Evolutionary conservation across 2,797 vertebrate genomes (phyloP).

Genomic region (Fringilla coelebs): DNA sequence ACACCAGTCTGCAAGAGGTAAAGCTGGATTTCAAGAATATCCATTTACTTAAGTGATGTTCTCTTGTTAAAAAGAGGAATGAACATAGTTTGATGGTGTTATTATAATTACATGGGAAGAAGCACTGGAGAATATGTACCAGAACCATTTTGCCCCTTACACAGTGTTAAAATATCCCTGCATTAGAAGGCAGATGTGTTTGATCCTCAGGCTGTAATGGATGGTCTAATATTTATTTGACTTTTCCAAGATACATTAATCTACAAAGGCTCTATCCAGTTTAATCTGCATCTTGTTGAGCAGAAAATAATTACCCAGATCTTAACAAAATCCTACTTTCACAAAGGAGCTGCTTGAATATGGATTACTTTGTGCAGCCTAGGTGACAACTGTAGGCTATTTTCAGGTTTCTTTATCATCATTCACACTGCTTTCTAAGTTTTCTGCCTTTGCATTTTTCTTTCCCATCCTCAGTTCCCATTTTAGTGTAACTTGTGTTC

Average conservation of each 20-base stretch:
- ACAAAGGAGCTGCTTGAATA: conserved; percentile 32
- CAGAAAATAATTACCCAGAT: conserved; percentile 40
- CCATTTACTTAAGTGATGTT: neutral
- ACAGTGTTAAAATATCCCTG: neutral
- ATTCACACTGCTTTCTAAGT: neutral
- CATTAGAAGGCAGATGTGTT: neutral
- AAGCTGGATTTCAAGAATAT: neutral
- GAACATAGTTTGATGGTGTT: neutral
- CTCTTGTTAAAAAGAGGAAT: neutral
- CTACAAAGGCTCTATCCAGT: conserved; percentile 1
- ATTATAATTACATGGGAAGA: neutral
- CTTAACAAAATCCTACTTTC: conserved; percentile 16
- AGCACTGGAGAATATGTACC: neutral
- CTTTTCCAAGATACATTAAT: neutral
- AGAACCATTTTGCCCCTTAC: neutral
- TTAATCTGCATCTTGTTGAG: conserved; percentile 24
- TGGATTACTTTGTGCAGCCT: conserved; percentile 27
- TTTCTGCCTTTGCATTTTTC: conserved; percentile 8
- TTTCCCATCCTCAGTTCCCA: neutral
- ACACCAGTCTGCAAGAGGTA: neutral
- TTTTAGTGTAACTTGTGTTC: neutral
- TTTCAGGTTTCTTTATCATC: conserved; percentile 32
- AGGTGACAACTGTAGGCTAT: conserved; percentile 14
- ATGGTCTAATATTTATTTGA: conserved; percentile 23
- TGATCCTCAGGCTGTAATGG: neutral